Percentiles rank a stretch among this genome's conserved stretches.
These are phyloP conservation scores for Melanotaenia duboulayi DNA, from an alignment of 2,113 vertebrate genomes.

Conservation along the genomic window DNA sequence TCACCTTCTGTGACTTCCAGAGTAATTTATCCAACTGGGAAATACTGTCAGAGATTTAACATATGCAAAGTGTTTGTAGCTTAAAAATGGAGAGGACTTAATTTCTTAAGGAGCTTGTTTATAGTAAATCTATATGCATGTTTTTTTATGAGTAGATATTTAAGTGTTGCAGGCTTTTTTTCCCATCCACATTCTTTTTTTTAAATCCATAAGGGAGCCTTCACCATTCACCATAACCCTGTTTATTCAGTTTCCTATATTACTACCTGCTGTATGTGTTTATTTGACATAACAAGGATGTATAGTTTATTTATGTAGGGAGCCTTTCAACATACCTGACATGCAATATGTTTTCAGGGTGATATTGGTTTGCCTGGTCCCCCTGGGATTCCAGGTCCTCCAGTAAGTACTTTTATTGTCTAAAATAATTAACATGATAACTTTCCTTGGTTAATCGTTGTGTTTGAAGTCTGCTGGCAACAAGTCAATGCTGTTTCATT, in stretches of 20 bases:
- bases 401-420: conserved; percentile 77
- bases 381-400: conserved; percentile 81
- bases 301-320: conserved; percentile 32
- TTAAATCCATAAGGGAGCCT: not conserved
- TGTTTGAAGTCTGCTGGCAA: conserved; percentile 47
- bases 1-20: conserved; percentile 24
- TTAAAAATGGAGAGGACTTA: conserved; percentile 21
- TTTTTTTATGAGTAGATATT: conserved; percentile 16
- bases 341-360: conserved; percentile 80
- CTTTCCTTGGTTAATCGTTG: conserved; percentile 43
- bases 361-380: conserved; percentile 86
- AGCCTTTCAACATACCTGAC: conserved; percentile 36
- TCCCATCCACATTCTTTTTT: not conserved
- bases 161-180: not conserved
- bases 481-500: conserved; percentile 33
- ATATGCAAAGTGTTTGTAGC: conserved; percentile 28
- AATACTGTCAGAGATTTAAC: conserved; percentile 35
- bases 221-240: conserved; percentile 14
- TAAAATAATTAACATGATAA: not conserved
- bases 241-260: not conserved
- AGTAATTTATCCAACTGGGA: conserved; percentile 37
- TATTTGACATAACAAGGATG: conserved; percentile 37
- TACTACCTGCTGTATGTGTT: conserved; percentile 8
- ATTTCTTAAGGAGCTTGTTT: conserved; percentile 32
- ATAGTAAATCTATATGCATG: conserved; percentile 10